These are phyloP conservation scores for Ondatra zibethicus DNA, from an alignment of 2,113 vertebrate genomes.

Conservation along the genomic window DNA sequence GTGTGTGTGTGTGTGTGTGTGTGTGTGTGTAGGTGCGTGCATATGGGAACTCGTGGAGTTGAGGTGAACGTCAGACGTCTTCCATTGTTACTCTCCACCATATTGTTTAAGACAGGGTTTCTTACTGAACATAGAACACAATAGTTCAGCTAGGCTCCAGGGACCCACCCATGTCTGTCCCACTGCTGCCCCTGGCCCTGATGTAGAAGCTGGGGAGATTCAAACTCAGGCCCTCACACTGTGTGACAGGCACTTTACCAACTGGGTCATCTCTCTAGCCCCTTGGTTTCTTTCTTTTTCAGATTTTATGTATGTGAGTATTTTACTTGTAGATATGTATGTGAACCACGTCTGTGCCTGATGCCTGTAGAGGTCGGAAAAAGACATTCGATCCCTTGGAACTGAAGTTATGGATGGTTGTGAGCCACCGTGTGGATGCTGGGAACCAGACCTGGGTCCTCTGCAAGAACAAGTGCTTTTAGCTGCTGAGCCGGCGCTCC, in stretches of 20 bases:
- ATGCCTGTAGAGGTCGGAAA: background rate
- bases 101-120: background rate
- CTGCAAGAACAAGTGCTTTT: no score
- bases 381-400: background rate
- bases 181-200: background rate
- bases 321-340: background rate
- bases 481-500: background rate
- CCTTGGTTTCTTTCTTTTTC: background rate
- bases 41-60: background rate
- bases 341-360: background rate
- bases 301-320: background rate
- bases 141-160: background rate
- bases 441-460: background rate
- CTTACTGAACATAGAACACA: no score
- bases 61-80: background rate
- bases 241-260: background rate
- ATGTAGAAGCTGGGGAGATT: no score
- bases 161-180: background rate
- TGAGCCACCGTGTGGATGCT: background rate
- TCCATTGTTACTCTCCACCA: no score
- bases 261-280: background rate
- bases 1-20: no score
- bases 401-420: background rate
- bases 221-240: background rate
- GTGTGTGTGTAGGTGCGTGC: no score